Percentiles rank a stretch among this genome's conserved stretches.
These are phyloP conservation scores for Oppia nitens DNA, from an alignment of 1,140 invertebrate genomes.

Conservation along the genomic window DNA sequence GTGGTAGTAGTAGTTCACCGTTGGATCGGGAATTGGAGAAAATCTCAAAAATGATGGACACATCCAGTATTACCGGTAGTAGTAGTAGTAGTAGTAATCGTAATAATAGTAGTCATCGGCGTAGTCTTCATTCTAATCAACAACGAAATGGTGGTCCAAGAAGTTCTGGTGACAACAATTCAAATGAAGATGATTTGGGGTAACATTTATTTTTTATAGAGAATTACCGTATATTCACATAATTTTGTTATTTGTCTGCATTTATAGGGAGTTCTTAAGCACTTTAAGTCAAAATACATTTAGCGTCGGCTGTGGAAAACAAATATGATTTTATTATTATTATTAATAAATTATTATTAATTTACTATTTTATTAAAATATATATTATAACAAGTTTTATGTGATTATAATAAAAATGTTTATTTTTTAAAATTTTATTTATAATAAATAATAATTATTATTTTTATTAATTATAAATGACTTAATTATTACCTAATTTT, in stretches of 20 bases:
- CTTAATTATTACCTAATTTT: background rate
- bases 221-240: background rate
- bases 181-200: constrained; percentile 10
- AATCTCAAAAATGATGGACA: constrained; percentile 12
- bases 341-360: too few species aligned
- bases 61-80: background rate
- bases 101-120: too few species aligned
- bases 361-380: too few species aligned
- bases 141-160: background rate
- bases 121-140: too few species aligned
- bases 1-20: too few species aligned
- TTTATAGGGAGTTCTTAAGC: background rate
- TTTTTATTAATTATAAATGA: too few species aligned
- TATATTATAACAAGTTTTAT: background rate
- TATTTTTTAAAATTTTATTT: too few species aligned
- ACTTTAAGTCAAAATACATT: background rate
- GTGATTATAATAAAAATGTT: background rate
- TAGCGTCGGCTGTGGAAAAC: background rate
- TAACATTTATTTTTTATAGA: background rate
- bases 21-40: constrained; percentile 11
- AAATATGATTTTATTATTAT: background rate
- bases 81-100: too few species aligned
- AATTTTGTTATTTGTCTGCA: background rate
- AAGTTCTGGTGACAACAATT: background rate
- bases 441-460: too few species aligned